phyloP scores from a whole-genome alignment of 2,797 vertebrate genomes.

The Acrocephalus scirpaceus region DNA sequence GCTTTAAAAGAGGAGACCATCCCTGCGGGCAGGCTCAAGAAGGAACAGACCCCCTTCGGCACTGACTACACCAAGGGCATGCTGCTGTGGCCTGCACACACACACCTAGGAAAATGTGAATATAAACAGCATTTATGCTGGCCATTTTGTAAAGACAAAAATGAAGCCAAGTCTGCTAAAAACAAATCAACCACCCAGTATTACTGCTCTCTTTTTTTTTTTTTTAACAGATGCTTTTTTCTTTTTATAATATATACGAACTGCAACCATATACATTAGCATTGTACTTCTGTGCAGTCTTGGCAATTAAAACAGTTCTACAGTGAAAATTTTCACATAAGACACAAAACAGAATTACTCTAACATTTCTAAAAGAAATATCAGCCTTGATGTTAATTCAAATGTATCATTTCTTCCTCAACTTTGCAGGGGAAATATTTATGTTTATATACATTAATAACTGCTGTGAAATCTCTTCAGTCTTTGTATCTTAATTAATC shows the following conservation, averaged over 20 bases:
- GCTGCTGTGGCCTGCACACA: conserved; percentile 88
- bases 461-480: conserved; percentile 83
- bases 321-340: conserved; percentile 83
- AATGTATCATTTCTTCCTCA: conserved; percentile 84
- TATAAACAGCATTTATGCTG: conserved; percentile 94
- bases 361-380: conserved; percentile 86
- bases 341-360: conserved; percentile 82
- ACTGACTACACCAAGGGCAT: conserved; percentile 90
- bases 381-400: conserved; percentile 83
- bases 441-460: conserved; percentile 89
- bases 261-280: conserved; percentile 81
- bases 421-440: conserved; percentile 86
- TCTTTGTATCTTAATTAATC: conserved; percentile 85
- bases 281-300: conserved; percentile 82
- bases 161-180: conserved; percentile 86
- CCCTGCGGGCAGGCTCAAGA: conserved; percentile 90
- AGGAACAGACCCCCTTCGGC: conserved; percentile 89
- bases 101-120: conserved; percentile 92
- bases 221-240: conserved; percentile 71
- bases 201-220: conserved; percentile 68
- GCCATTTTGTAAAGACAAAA: conserved; percentile 83
- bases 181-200: conserved; percentile 83
- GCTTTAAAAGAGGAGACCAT: conserved; percentile 91
- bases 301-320: conserved; percentile 85
- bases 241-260: conserved; percentile 73